Evolutionary conservation across 37 sponge, comb jelly and placozoan species (phyloP), one percentile per base, ranked within the genome.

Genomic region (Aplysina aerophoba): DNA sequence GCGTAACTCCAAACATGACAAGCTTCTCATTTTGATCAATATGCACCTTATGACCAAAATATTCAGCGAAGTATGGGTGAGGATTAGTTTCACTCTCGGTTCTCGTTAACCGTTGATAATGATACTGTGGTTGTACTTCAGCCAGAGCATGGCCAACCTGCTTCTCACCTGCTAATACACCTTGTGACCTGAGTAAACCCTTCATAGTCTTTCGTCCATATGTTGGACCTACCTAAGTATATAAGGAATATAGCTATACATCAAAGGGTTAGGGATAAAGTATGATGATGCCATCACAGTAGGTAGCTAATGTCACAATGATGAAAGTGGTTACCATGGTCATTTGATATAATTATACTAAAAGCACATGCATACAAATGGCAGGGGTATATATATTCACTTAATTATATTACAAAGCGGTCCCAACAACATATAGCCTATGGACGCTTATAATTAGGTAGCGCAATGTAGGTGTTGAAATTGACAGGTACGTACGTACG

Each of bases 1-100:
- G 85, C 12, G 89, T 89, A 30, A 77, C 85, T 13, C 89, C 89
- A 77, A 61, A 89, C 81, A 73, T 84, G 4, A 84, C 79, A 28
- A 89, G 64, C 44, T 89, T 89, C 56, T 89, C 89, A 63, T 89
- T 89, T 78, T 89, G 89, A 27, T 89, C 85, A 4, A 89, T 8
- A 55, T 89, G 89, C 0, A 89, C 4, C 69, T 89, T 89, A 50
- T 89, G 89, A 20, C 89, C 89, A 77, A 85, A 85, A 53, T 89
- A 89, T 34, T 78, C 66, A 41, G 89, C 84, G 56, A 34, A 67
- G 44, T 89, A 89, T 53, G 89, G 89, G 14, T 73, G 37, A 40
- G 83, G 88, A 82, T 86, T 86, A 1, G 62, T 81, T 81, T 67
- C 78, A 75, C 54, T 22, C 13, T 75, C 78, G 2, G 78, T 75